Base-by-base conservation (phyloP, 2,888 invertebrate species). In the Polydrusus tereticollis region DNA sequence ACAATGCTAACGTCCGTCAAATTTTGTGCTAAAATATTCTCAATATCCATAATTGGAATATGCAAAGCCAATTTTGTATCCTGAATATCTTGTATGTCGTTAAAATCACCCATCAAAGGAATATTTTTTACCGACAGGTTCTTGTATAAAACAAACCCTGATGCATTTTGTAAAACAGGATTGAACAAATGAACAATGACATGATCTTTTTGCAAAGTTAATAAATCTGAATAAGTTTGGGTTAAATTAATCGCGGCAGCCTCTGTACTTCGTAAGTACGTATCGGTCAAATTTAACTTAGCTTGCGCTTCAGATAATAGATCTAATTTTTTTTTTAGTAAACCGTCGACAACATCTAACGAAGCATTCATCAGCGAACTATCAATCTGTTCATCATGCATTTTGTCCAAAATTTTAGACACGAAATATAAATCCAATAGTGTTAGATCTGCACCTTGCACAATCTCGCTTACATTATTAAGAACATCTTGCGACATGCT, bases 261-360 rank as follows among this genome's bases (percentile, higher is more conserved):
- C 77, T 89, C 90, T 26, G 90, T 84, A 6, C 88, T 86, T 78
- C 90, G 89, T 60, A 92, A 83, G 73, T 91, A 86, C 12, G 87
- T 86, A 81, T 91, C 91, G 0, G 91, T 91, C 14, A 90, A 88
- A 83, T 92, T 91, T 65, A 92, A 85, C 8, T 76, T 45, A 20
- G 86, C 86, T 83, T 89, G 89, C 0, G 89, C 87, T 77, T 87
- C 81, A 69, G 76, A 73, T 43, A 84, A 70, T 5, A 76, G 68
- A 14, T 69, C 52, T 0, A 41, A 45, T 50, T 81, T 76, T 2
- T 76, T 73, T 8, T 76, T 70, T 38, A 83, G 65, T 16, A 85
- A 41, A 81, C 88, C 88, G 79, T 91, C 88, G 81, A 89, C 84
- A 14, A 86, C 85, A 83, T 86, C 86, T 1, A 88, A 86, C 36